Evolutionary conservation across 2,113 vertebrate species (phyloP).

Genomic region (Petrocephalus zakoni): DNA sequence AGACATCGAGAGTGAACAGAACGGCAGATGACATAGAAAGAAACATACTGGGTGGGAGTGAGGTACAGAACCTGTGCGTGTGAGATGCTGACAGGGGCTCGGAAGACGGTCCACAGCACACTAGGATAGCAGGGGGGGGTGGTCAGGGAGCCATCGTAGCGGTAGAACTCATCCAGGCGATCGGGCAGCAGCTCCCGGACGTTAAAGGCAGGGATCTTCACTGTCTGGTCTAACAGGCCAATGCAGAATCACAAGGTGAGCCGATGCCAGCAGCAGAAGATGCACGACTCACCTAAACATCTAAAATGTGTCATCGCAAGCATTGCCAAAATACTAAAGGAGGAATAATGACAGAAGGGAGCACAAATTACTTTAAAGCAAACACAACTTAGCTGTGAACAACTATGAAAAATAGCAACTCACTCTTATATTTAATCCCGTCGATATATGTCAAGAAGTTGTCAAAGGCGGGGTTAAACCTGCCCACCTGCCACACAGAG

Average conservation of each 20-base stretch:
- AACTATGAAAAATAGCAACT: constrained; percentile 29
- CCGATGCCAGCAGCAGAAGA: background rate
- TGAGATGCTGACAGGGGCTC: constrained; percentile 73
- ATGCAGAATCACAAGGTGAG: background rate
- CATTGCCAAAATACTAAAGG: background rate
- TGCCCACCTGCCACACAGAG: constrained; percentile 64
- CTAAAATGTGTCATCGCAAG: background rate
- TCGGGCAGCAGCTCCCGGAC: constrained; percentile 71
- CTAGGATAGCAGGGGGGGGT: constrained; percentile 89
- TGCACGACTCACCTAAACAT: background rate
- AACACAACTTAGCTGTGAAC: background rate
- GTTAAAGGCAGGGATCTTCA: constrained; percentile 73
- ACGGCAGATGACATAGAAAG: background rate
- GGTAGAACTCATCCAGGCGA: constrained; percentile 76
- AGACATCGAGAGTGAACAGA: background rate
- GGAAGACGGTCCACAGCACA: constrained; percentile 87
- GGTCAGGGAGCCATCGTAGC: constrained; percentile 87
- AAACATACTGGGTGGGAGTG: background rate
- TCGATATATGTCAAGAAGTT: constrained; percentile 74
- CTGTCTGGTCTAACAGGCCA: constrained; percentile 64
- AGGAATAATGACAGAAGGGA: background rate
- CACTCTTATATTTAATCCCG: constrained; percentile 78
- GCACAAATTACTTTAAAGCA: background rate
- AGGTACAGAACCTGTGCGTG: constrained; percentile 65
- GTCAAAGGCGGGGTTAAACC: constrained; percentile 78